Conservation (phyloP, 2,797 vertebrate genomes). For the Fratercula arctica region DNA sequence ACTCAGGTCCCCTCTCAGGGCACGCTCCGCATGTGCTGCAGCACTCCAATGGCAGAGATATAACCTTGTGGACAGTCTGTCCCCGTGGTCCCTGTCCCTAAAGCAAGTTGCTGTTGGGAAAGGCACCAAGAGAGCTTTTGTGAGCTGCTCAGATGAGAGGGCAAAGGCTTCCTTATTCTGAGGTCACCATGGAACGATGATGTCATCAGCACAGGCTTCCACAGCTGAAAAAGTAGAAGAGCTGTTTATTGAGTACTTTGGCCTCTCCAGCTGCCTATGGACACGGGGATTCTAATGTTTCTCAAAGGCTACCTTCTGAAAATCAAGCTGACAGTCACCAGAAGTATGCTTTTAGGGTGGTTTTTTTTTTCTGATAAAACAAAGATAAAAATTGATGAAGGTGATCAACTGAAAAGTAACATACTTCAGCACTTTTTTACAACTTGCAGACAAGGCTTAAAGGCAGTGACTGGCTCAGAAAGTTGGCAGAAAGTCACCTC, state of each 20-base stretch:
- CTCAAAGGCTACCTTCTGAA: not conserved
- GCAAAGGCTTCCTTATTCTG: not conserved
- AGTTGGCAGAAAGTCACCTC: not conserved
- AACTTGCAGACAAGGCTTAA: not conserved
- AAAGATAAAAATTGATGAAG: not conserved
- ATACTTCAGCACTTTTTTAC: not conserved
- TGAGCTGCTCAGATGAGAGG: not conserved
- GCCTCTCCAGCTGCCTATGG: not conserved
- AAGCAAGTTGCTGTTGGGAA: not conserved
- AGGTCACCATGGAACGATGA: not conserved
- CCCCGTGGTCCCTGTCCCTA: not conserved
- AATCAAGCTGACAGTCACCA: not conserved
- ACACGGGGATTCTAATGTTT: not conserved
- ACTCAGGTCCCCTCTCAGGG: not conserved
- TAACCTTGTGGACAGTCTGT: not conserved
- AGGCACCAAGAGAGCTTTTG: not conserved
- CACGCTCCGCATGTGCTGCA: not conserved
- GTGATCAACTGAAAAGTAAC: not conserved
- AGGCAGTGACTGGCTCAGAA: not conserved
- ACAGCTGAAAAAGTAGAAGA: not conserved
- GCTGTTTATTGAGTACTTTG: not conserved
- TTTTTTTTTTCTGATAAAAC: not conserved
- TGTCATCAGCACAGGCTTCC: not conserved
- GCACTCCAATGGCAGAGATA: not conserved
- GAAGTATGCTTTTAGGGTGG: not conserved